Evolutionary conservation across 2,113 vertebrate species (phyloP).

Genomic region (Sinocyclocheilus anophthalmus): DNA sequence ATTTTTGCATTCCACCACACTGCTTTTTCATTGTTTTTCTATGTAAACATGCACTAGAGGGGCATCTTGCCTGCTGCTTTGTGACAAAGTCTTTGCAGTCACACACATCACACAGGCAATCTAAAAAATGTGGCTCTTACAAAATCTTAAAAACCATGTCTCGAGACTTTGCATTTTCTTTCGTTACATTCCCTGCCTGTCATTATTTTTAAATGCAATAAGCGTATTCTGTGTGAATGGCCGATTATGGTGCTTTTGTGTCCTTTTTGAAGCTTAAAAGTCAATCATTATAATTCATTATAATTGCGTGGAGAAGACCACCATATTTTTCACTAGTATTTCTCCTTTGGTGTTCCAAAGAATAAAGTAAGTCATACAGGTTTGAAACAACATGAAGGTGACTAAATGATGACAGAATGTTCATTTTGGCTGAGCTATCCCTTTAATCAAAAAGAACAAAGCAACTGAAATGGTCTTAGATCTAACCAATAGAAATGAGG

Average conservation of each 20-base stretch:
- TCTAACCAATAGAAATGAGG: neutral
- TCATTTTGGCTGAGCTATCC: neutral
- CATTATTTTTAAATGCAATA: neutral
- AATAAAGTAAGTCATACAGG: neutral
- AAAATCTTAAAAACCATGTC: neutral
- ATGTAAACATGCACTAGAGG: neutral
- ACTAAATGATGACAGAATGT: neutral
- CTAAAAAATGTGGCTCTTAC: neutral
- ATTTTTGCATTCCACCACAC: neutral
- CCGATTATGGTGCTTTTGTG: neutral
- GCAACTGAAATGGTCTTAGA: neutral
- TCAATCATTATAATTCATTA: neutral
- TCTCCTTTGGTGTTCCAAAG: neutral
- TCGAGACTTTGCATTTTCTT: neutral
- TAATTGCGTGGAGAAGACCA: neutral
- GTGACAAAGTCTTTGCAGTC: neutral
- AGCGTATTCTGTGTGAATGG: neutral
- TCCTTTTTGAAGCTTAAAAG: neutral
- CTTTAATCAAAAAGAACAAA: slow-evolving; percentile 1
- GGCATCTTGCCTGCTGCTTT: neutral
- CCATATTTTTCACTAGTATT: neutral
- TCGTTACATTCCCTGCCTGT: neutral
- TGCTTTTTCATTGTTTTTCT: neutral
- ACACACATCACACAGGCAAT: neutral
- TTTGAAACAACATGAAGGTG: neutral